A percentile compares a stretch with the other conserved stretches of the same genome.
phyloP scores from a whole-genome alignment of 2,113 vertebrate species.

The Willisornis vidua region DNA sequence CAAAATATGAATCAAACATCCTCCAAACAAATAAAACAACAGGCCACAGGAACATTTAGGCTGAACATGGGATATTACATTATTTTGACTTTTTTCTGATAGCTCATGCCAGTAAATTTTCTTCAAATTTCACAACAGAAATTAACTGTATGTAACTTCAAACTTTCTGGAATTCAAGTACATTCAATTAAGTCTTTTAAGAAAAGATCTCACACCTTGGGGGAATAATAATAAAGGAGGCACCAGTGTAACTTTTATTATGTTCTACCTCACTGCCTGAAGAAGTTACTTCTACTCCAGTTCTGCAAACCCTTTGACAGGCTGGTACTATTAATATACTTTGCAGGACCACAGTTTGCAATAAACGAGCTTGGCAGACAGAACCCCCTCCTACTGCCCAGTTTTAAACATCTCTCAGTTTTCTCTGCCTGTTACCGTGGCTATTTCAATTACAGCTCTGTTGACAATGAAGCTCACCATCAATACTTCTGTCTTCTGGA shows the following conservation, averaged over 20 bases:
- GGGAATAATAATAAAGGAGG: background rate
- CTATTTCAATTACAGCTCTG: background rate
- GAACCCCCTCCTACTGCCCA: background rate
- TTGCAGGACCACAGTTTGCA: background rate
- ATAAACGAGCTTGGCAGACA: background rate
- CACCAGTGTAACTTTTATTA: background rate
- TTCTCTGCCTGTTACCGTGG: background rate
- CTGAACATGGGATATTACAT: background rate
- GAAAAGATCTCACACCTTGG: background rate
- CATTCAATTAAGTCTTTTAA: rapidly evolving
- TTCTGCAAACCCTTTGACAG: background rate
- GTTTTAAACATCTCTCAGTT: background rate
- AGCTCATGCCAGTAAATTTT: background rate
- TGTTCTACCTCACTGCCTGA: background rate
- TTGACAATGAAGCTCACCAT: background rate
- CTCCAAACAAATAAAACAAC: background rate
- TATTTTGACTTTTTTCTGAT: background rate
- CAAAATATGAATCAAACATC: background rate
- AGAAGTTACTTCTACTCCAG: background rate
- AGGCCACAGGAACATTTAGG: background rate
- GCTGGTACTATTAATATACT: background rate
- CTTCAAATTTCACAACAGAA: background rate
- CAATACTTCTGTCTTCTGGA: background rate
- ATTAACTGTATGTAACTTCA: background rate
- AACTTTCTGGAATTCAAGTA: background rate